Base-by-base conservation (phyloP, 2,888 invertebrate species). In the Gnatocerus cornutus region DNA sequence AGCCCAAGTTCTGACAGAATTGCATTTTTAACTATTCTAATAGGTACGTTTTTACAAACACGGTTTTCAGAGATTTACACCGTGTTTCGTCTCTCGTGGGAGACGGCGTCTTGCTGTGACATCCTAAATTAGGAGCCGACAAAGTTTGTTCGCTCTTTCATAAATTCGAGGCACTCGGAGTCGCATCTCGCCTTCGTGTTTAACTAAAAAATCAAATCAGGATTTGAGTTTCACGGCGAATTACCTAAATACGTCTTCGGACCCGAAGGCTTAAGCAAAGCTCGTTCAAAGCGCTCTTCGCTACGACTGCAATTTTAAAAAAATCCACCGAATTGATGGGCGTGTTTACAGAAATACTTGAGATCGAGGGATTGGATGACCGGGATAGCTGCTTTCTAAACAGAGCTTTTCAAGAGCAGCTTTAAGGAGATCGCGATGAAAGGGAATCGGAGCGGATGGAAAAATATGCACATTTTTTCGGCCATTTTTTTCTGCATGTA, bases 171-270 rank as follows among this genome's bases (percentile, higher is more conserved):
- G 37, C 7, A 37, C 4, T 37, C 43, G 43, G 12, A 7, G 12
- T 16, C 16, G 9, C 16, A 10, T 10, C 48, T n/a, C 29, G 48
- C 16, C 29, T 39, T 16, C 59, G 39, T 27, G 30, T 59, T 59
- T 59, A 46, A 59, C 27, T 59, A 59, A 59, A 59, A 59, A 59
- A 59, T 46, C 59, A 59, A 59, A 59, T 59, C 56, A 56, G 56
- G 41, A 56, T 56, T 43, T 12, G 30, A 59, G 59, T 33, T 59
- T 59, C 59, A 46, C 59, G 59, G 56, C 5, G 56, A 56, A 56
- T 56, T 56, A 56, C 56, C 56, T 59, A 59, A 46, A 59, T 46
- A 30, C 45, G 45, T 59, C 45, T 59, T 59, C 59, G 56, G 56
- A 56, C 56, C 56, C 56, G 56, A 37, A 56, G 56, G 56, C 56